Percentiles rank a stretch among this genome's conserved stretches.
phyloP scores from a whole-genome alignment of 2,888 invertebrate species.

The Liposcelis brunnea region DNA sequence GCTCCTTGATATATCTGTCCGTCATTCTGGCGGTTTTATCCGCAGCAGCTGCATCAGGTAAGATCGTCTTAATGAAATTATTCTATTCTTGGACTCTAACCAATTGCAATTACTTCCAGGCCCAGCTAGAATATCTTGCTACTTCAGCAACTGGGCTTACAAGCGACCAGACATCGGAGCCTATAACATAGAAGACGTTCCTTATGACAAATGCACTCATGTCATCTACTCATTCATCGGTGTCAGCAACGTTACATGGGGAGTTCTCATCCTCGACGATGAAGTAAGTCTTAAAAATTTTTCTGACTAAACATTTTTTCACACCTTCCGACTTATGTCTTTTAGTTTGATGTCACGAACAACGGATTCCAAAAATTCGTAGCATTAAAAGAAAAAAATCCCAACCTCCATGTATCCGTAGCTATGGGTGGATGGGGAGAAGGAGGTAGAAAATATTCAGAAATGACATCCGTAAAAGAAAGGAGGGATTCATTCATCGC shows the following conservation, averaged over 20 bases:
- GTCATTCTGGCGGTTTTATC: too few species aligned
- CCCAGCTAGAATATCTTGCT: slow-evolving; percentile 35
- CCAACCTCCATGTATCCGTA: slow-evolving; percentile 54
- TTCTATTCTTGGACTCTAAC: too few species aligned
- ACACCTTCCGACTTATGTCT: slow-evolving; percentile 12
- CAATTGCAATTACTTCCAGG: slow-evolving; percentile 10
- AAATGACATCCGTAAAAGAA: slow-evolving; percentile 53
- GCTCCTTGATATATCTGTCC: too few species aligned
- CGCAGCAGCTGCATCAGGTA: too few species aligned
- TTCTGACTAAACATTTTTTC: neutral
- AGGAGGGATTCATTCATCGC: slow-evolving; percentile 51
- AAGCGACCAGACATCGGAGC: slow-evolving; percentile 66
- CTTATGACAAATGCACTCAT: slow-evolving; percentile 68
- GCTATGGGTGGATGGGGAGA: slow-evolving; percentile 87
- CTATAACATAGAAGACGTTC: slow-evolving; percentile 68
- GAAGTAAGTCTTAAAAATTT: slow-evolving; percentile 37
- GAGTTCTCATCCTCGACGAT: slow-evolving; percentile 61
- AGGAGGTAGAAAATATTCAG: slow-evolving; percentile 73
- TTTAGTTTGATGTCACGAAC: slow-evolving; percentile 51
- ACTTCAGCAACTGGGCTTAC: slow-evolving; percentile 70
- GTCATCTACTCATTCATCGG: slow-evolving; percentile 79
- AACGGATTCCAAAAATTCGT: slow-evolving; percentile 68
- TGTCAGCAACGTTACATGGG: slow-evolving; percentile 58
- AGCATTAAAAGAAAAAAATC: slow-evolving; percentile 46
- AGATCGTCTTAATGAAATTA: neutral